These are phyloP conservation scores for Drosophila serrata DNA, from an alignment of 1,140 invertebrate genomes.

Conservation along the genomic window DNA sequence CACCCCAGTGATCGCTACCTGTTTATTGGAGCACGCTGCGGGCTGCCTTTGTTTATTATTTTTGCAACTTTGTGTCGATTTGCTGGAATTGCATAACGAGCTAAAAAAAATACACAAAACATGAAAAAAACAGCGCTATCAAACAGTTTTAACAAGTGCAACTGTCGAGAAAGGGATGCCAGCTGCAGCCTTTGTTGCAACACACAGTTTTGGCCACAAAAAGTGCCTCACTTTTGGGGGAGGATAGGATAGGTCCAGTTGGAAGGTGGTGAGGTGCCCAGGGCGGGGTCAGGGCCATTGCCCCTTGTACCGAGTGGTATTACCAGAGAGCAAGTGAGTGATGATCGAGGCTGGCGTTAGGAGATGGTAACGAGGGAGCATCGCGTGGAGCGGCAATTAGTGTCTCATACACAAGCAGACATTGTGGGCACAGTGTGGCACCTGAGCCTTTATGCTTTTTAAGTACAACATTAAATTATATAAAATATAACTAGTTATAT, in stretches of 20 bases:
- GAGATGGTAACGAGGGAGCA: constrained; percentile 39
- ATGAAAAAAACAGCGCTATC: constrained; percentile 30
- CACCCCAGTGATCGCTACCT: constrained; percentile 8
- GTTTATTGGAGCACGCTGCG: constrained; percentile 44
- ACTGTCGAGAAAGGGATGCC: constrained; percentile 6
- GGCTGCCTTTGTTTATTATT: constrained; percentile 49
- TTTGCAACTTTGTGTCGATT: constrained; percentile 43
- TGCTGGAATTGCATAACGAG: constrained; percentile 67
- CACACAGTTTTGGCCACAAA: background rate
- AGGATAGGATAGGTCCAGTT: background rate
- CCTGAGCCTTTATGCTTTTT: rapidly evolving
- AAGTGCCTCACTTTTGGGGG: constrained; percentile 12
- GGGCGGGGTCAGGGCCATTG: constrained; percentile 42
- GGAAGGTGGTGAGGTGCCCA: background rate
- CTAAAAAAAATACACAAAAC: background rate
- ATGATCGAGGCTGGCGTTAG: background rate
- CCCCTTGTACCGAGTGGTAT: constrained; percentile 5
- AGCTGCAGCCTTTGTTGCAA: constrained; percentile 31
- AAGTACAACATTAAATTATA: background rate
- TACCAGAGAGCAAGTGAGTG: background rate
- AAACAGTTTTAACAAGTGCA: constrained; percentile 34
- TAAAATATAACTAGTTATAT: background rate
- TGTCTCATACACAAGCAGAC: constrained; percentile 57
- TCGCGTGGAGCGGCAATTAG: constrained; percentile 77
- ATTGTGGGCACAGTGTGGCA: constrained; percentile 6